A percentile compares a stretch with the other conserved stretches of the same genome.
These are phyloP conservation scores for Penaeus japonicus DNA, from an alignment of 1,140 invertebrate species.

Conservation along the genomic window DNA sequence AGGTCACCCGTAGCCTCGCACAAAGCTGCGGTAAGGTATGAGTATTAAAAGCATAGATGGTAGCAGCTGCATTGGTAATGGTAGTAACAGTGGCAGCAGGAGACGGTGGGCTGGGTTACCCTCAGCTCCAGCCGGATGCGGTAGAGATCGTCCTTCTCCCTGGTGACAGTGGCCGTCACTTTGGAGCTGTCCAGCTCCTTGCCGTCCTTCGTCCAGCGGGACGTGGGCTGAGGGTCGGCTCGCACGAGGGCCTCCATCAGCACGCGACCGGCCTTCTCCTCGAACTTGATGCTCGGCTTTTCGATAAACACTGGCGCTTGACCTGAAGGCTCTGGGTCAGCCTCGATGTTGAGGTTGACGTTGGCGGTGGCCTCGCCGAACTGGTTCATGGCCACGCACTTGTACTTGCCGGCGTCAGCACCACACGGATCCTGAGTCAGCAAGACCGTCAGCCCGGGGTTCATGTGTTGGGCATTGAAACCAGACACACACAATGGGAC, in stretches of 20 bases:
- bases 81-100: slow-evolving; percentile 7
- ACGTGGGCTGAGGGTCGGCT: slow-evolving; percentile 91
- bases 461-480: neutral
- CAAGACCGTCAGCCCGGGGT: slow-evolving; percentile 33
- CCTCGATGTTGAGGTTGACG: slow-evolving; percentile 97
- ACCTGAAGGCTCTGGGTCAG: slow-evolving; percentile 88
- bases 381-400: slow-evolving; percentile 96
- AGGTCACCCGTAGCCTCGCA: neutral
- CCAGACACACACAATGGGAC: neutral
- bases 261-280: slow-evolving; percentile 90
- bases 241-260: slow-evolving; percentile 97
- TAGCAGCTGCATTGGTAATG: neutral
- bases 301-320: slow-evolving; percentile 97
- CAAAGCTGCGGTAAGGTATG: neutral
- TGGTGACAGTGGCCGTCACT: slow-evolving; percentile 77
- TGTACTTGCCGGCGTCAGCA: slow-evolving; percentile 95
- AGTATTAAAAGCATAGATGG: neutral
- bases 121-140: slow-evolving; percentile 88
- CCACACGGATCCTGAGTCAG: slow-evolving; percentile 83
- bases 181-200: slow-evolving; percentile 77
- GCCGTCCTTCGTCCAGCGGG: slow-evolving; percentile 80
- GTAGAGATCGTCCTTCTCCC: slow-evolving; percentile 85
- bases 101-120: slow-evolving; percentile 63
- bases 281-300: slow-evolving; percentile 94
- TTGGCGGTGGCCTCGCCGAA: slow-evolving; percentile 98